A percentile compares a stretch with the other conserved stretches of the same genome.
phyloP scores from a whole-genome alignment of 1,140 invertebrate species.

The Armadillidium nasatum region DNA sequence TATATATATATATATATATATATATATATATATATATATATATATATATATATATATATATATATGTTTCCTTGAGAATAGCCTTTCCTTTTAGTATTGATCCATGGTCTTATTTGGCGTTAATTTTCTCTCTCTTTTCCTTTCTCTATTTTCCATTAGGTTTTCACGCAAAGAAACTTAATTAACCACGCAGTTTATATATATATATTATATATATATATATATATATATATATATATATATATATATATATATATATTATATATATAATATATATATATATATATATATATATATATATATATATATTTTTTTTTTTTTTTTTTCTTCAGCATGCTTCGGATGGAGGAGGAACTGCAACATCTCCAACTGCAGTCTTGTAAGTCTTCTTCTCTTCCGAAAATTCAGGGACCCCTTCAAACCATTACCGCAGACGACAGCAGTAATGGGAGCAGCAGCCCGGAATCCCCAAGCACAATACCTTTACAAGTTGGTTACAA shows the following conservation, averaged over 20 bases:
- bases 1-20: no score
- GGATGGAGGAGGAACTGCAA: not conserved
- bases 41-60: no score
- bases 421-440: not conserved
- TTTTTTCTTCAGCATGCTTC: not conserved
- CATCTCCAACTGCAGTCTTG: not conserved
- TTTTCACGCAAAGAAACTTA: no score
- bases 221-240: conserved; percentile 15
- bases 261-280: not conserved
- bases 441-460: not conserved
- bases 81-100: no score
- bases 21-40: no score
- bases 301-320: no score
- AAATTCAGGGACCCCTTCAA: not conserved
- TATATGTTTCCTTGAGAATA: no score
- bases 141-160: no score
- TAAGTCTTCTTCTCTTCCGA: not conserved
- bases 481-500: not conserved
- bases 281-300: conserved; percentile 13
- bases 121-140: no score
- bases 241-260: not conserved
- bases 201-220: not conserved
- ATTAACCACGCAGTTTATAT: not conserved
- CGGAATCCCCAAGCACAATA: not conserved
- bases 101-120: no score